phyloP scores from a whole-genome alignment of 2,888 invertebrate species.

The Drosophila affinis region DNA sequence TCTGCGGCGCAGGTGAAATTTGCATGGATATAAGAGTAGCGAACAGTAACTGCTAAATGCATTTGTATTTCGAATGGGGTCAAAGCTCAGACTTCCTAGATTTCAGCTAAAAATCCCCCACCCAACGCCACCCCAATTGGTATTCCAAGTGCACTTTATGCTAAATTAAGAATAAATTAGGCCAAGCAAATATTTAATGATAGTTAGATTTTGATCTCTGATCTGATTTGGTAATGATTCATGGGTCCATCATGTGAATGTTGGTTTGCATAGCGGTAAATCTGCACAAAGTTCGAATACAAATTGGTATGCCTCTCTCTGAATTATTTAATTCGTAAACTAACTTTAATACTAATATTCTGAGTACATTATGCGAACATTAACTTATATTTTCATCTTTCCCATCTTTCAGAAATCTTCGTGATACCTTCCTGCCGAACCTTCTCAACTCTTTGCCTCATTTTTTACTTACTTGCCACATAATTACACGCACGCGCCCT shows the following conservation, averaged over 20 bases:
- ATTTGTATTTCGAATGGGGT: slow-evolving; percentile 31
- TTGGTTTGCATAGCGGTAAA: not conserved
- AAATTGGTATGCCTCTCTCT: too few species aligned
- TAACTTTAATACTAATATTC: too few species aligned
- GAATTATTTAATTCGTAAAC: too few species aligned
- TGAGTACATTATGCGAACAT: too few species aligned
- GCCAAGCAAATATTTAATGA: slow-evolving; percentile 24
- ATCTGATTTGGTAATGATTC: slow-evolving; percentile 21
- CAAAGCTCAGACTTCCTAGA: slow-evolving; percentile 25
- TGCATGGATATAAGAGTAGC: slow-evolving; percentile 74
- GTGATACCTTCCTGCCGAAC: not conserved
- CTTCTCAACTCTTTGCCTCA: too few species aligned
- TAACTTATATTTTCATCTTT: too few species aligned
- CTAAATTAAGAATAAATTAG: slow-evolving; percentile 34
- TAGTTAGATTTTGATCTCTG: slow-evolving; percentile 37
- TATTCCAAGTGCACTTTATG: slow-evolving; percentile 29
- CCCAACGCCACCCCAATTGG: not conserved
- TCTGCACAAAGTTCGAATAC: too few species aligned
- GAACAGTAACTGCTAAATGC: slow-evolving; percentile 32
- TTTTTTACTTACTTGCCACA: slow-evolving; percentile 27
- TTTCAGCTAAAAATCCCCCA: slow-evolving; percentile 5
- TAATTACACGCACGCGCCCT: slow-evolving; percentile 61
- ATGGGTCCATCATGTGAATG: not conserved
- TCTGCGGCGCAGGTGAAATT: slow-evolving; percentile 67
- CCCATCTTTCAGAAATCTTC: not conserved